These are phyloP conservation scores for Sesia apiformis DNA, from an alignment of 2,888 invertebrate species.

Conservation along the genomic window DNA sequence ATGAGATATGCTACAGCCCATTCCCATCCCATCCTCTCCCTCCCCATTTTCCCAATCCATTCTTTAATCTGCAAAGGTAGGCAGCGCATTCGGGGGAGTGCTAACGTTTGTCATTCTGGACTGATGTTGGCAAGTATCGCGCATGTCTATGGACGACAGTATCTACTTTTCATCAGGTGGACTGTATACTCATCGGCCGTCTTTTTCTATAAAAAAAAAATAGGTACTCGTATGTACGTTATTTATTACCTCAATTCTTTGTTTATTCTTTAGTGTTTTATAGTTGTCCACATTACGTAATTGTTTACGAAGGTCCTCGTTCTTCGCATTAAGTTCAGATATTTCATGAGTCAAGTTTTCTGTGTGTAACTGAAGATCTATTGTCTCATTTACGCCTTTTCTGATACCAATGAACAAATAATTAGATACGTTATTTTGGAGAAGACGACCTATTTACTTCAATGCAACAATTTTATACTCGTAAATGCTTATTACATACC, in stretches of 20 bases:
- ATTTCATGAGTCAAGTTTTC: constrained; percentile 41
- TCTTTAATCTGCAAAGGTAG: too few species aligned
- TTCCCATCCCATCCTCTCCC: too few species aligned
- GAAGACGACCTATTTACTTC: neutral
- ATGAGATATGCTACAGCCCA: too few species aligned
- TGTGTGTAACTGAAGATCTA: constrained; percentile 35
- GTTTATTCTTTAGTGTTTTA: constrained; percentile 29
- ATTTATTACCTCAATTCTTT: constrained; percentile 34
- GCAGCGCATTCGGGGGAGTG: too few species aligned
- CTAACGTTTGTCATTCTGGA: too few species aligned
- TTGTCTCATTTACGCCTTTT: constrained; percentile 39
- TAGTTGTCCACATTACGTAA: constrained; percentile 32
- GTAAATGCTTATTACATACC: neutral
- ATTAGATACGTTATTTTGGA: neutral
- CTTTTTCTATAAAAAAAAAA: too few species aligned
- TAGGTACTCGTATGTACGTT: too few species aligned
- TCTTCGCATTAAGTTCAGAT: constrained; percentile 41
- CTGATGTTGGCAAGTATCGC: too few species aligned
- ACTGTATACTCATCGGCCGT: too few species aligned
- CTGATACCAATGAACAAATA: constrained; percentile 16
- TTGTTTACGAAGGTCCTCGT: constrained; percentile 44
- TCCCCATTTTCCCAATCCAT: too few species aligned
- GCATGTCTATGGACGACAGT: too few species aligned
- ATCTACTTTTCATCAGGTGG: too few species aligned
- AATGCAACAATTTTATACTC: constrained; percentile 1